phyloP scores from a whole-genome alignment of 2,888 invertebrate genomes.

The Emmelina monodactyla region DNA sequence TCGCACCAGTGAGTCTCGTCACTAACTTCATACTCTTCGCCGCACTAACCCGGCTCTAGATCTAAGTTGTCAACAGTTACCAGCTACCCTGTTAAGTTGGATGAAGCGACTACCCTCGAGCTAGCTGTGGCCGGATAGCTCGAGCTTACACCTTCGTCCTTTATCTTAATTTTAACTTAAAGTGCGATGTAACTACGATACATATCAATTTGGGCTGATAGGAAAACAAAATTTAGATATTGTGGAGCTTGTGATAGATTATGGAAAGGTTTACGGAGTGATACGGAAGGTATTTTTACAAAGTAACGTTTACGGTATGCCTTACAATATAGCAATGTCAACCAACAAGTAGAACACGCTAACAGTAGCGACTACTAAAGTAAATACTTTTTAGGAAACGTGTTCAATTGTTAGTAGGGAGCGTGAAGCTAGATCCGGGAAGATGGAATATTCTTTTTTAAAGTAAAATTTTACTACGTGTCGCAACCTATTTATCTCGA shows the following conservation, averaged over 20 bases:
- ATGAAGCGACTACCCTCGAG: slow-evolving; percentile 35
- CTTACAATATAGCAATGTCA: slow-evolving; percentile 1
- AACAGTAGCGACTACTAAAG: neutral
- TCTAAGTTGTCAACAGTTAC: slow-evolving; percentile 3
- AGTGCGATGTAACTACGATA: slow-evolving; percentile 60
- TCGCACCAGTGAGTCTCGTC: slow-evolving; percentile 13
- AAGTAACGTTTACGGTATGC: slow-evolving; percentile 15
- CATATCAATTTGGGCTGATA: slow-evolving; percentile 62
- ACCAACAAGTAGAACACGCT: neutral
- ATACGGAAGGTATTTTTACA: slow-evolving; percentile 48
- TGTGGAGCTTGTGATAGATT: slow-evolving; percentile 49
- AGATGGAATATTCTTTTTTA: neutral
- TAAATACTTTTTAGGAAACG: neutral
- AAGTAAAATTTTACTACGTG: slow-evolving; percentile 6
- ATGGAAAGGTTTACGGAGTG: slow-evolving; percentile 39
- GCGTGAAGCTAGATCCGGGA: neutral
- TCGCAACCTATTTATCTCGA: slow-evolving; percentile 14
- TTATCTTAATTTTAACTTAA: slow-evolving; percentile 24
- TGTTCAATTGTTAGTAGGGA: neutral
- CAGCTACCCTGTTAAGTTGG: slow-evolving; percentile 11
- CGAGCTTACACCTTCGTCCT: slow-evolving; percentile 28
- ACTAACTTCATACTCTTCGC: slow-evolving; percentile 29
- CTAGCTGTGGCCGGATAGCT: slow-evolving; percentile 61
- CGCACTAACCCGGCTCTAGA: slow-evolving; percentile 40
- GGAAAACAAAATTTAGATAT: slow-evolving; percentile 35